These are phyloP conservation scores for Melopsittacus undulatus DNA, from an alignment of 2,797 vertebrate species.

Conservation along the genomic window DNA sequence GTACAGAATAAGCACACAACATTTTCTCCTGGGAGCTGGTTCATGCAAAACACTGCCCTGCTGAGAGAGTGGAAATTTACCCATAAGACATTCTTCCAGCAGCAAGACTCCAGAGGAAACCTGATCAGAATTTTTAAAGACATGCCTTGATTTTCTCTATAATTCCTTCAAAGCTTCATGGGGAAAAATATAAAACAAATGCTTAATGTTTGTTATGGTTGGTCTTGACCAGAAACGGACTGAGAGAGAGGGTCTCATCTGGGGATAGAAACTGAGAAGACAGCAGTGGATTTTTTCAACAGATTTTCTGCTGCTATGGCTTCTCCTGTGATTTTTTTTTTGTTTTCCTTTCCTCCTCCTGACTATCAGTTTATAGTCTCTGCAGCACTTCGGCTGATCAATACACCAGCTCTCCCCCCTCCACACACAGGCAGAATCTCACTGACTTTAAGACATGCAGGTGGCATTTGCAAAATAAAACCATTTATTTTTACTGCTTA, in stretches of 20 bases:
- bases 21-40: slow-evolving; percentile 90
- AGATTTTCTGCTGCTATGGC: slow-evolving; percentile 29
- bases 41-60: slow-evolving; percentile 91
- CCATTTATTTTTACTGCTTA: neutral
- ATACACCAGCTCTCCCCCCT: slow-evolving; percentile 15
- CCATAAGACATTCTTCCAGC: slow-evolving; percentile 87
- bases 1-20: slow-evolving; percentile 86
- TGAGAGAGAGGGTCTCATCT: slow-evolving; percentile 26
- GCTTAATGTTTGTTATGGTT: slow-evolving; percentile 52
- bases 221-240: slow-evolving; percentile 39
- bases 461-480: slow-evolving; percentile 50
- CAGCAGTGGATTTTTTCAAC: slow-evolving; percentile 12
- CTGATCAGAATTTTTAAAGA: slow-evolving; percentile 82
- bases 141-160: slow-evolving; percentile 48
- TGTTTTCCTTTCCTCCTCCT: neutral
- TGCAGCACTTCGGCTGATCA: slow-evolving; percentile 57
- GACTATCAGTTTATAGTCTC: slow-evolving; percentile 61
- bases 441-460: slow-evolving; percentile 13
- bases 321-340: slow-evolving; percentile 32
- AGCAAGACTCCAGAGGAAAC: slow-evolving; percentile 79
- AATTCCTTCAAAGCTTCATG: slow-evolving; percentile 53
- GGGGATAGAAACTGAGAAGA: slow-evolving; percentile 43
- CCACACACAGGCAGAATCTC: slow-evolving; percentile 1
- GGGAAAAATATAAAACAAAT: slow-evolving; percentile 33
- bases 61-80: slow-evolving; percentile 96